phyloP scores from a whole-genome alignment of 2,797 vertebrate genomes.

The Tokudaia muenninki region DNA sequence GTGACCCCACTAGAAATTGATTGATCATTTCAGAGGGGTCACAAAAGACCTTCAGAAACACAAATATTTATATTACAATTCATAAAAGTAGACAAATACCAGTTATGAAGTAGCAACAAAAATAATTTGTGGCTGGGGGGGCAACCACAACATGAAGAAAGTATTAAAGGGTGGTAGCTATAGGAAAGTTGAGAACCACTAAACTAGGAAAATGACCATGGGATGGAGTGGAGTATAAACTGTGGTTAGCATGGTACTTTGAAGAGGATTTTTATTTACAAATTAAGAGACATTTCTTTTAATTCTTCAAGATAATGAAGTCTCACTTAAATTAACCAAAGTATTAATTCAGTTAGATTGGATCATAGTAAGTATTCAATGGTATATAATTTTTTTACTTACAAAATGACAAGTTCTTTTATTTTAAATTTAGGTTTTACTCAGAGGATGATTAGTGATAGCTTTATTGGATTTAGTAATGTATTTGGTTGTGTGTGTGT shows the following conservation, averaged over 20 bases:
- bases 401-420: too few species aligned
- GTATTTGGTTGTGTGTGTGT: background rate
- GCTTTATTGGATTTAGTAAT: background rate
- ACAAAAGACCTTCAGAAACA: background rate
- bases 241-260: background rate
- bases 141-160: background rate
- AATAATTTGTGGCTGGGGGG: background rate
- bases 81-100: background rate
- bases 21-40: background rate
- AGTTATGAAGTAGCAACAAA: background rate
- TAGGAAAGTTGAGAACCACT: background rate
- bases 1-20: background rate
- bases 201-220: background rate
- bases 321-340: background rate
- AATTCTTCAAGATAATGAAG: background rate
- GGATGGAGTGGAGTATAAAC: background rate
- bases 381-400: too few species aligned
- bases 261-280: background rate
- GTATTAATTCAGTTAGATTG: slow-evolving; percentile 28
- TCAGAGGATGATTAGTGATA: background rate
- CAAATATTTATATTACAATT: background rate
- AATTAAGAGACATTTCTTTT: background rate
- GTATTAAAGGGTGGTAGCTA: too few species aligned
- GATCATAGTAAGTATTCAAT: background rate
- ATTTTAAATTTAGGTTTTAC: background rate